Percentiles rank a stretch among this genome's conserved stretches.
phyloP scores from a whole-genome alignment of 2,113 vertebrate species.

The Osmerus eperlanus region DNA sequence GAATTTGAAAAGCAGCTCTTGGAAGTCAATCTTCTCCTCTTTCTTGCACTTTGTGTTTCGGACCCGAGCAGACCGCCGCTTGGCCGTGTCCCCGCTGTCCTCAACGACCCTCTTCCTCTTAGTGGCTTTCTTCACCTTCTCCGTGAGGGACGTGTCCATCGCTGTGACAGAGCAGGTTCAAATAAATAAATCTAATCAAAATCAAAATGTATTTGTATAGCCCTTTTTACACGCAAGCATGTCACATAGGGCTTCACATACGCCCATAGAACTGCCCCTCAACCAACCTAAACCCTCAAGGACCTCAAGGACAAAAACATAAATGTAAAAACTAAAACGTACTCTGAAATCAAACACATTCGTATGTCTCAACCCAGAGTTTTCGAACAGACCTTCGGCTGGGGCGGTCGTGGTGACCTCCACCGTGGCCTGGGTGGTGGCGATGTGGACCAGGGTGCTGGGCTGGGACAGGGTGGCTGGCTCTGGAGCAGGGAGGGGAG shows the following conservation, averaged over 20 bases:
- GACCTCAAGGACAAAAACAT: too few relatives aligned
- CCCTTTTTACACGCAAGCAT: too few relatives aligned
- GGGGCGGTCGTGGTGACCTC: conserved; percentile 70
- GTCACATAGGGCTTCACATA: not conserved
- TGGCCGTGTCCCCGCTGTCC: conserved; percentile 91
- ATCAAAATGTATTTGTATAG: too few relatives aligned
- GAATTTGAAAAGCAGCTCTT: conserved; percentile 91
- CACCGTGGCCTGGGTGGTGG: conserved; percentile 66
- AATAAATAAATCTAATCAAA: not conserved
- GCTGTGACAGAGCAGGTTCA: conserved; percentile 30
- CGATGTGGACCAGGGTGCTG: conserved; percentile 31
- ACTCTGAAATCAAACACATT: too few relatives aligned
- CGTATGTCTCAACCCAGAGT: not conserved
- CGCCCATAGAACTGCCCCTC: too few relatives aligned
- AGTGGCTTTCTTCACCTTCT: conserved; percentile 88
- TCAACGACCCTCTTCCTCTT: conserved; percentile 86
- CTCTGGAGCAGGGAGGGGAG: conserved; percentile 58
- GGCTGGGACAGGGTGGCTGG: conserved; percentile 48
- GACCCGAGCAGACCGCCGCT: conserved; percentile 92
- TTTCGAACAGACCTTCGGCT: conserved; percentile 70
- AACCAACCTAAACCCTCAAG: too few relatives aligned
- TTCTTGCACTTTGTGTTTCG: conserved; percentile 97
- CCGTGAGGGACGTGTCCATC: conserved; percentile 76
- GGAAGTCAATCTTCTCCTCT: conserved; percentile 97
- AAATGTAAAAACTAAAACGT: not conserved